Base-by-base conservation (phyloP, 2,888 invertebrate genomes). In the Eumerus sabulonum region DNA sequence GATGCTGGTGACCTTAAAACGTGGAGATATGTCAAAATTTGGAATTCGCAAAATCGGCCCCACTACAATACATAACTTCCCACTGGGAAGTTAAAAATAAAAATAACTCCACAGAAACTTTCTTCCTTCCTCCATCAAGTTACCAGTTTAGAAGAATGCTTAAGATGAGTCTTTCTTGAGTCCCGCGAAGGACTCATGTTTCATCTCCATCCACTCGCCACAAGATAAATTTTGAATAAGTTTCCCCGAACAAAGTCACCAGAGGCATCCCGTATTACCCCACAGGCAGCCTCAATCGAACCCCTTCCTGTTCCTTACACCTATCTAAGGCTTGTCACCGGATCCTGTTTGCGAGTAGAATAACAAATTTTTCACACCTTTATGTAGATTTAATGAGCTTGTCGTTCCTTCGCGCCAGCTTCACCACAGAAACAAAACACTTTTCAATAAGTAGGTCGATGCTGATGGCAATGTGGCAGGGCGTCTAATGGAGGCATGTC, bases 361-460 rank as follows among this genome's bases (percentile, higher is more conserved):
- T 73, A 62, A 63, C 66, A 73, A 77, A 67, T 62, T 77, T 38
- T 63, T 67, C 67, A 63, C 67, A 73, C 76, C 76, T 67, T 73
- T 64, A 77, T 77, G 73, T 51, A 67, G 67, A 77, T 77, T 73
- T 63, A 73, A 77, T 73, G 77, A 77, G 77, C 47, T 54, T 53
- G 50, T 51, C 51, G 57, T 44, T n/a, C 38, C 38, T 18, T 18
- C 36, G 1, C 19, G 19, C 14, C 45, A 35, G n/a, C 51, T 16
- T 5, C 18, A 13, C 16, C 19, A 38, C 7, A 7, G 7, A 27
- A 27, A 27, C 27, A 27, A 2, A 62, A 45, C 18, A 14, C 18
- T 45, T 57, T 19, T 19, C 56, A 68, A 62, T 60, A 67, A 57
- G 42, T 9, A 40, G 11, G 40, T 51, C 51, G 63, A 64, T 53